phyloP scores from a whole-genome alignment of 53 echinoderm and acorn worm genomes.

The Echinometra lucunter region DNA sequence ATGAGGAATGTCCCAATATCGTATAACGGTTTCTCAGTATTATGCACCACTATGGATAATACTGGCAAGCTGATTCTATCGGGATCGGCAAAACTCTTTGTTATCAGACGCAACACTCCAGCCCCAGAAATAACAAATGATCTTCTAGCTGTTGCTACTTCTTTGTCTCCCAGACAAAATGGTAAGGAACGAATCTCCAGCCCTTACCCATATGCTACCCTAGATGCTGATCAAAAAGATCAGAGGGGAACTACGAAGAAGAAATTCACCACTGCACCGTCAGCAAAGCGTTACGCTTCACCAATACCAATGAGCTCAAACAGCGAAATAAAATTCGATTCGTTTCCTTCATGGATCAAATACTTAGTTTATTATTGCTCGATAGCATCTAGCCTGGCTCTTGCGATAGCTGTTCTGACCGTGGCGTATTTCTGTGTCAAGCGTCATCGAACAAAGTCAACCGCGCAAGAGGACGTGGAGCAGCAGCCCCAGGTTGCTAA shows the following conservation, averaged over 20 bases:
- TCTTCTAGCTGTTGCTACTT: not conserved
- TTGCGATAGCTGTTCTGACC: not conserved
- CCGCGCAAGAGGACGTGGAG: not conserved
- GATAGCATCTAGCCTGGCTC: slow-evolving; percentile 32
- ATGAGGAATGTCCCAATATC: not conserved
- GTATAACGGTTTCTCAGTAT: not conserved
- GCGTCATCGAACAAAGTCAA: not conserved
- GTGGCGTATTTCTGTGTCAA: not conserved
- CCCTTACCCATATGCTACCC: not conserved
- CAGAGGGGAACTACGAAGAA: not conserved
- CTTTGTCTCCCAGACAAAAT: not conserved
- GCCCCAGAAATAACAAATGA: not conserved
- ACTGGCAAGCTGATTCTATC: not conserved
- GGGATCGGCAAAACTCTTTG: not conserved
- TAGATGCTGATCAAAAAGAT: not conserved
- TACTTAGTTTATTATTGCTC: slow-evolving; percentile 17
- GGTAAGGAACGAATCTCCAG: not conserved
- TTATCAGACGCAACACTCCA: not conserved
- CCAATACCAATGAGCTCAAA: not conserved
- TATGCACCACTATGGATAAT: not conserved
- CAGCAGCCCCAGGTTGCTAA: slow-evolving; percentile 21
- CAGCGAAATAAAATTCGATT: not conserved
- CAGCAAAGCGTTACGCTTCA: not conserved
- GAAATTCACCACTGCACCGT: not conserved
- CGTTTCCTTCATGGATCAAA: not conserved